These are phyloP conservation scores for Tinamus guttatus DNA, from an alignment of 2,113 vertebrate species.

Conservation along the genomic window DNA sequence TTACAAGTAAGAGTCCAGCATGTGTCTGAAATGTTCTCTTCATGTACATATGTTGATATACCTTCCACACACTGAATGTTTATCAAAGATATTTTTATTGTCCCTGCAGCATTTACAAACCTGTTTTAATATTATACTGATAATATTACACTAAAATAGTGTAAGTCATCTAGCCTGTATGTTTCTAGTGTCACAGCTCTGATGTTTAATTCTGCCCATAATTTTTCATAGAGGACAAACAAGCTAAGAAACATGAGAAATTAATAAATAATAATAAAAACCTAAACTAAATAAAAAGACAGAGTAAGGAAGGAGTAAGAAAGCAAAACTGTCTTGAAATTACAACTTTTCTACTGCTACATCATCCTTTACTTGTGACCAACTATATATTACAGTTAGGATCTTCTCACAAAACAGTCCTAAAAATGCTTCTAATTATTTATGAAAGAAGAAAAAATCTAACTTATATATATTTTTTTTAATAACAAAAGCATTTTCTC, in stretches of 20 bases:
- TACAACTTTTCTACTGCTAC: background rate
- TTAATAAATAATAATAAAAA: background rate
- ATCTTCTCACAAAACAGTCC: background rate
- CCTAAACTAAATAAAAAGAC: background rate
- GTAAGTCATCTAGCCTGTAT: background rate
- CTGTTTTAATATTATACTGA: background rate
- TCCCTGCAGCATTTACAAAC: background rate
- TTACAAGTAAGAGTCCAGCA: slow-evolving; percentile 63
- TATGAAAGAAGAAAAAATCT: background rate
- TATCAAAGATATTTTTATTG: background rate
- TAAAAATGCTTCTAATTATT: background rate
- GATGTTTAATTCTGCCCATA: background rate
- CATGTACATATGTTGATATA: slow-evolving; percentile 26
- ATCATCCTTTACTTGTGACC: background rate
- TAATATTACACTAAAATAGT: background rate
- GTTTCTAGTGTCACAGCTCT: background rate
- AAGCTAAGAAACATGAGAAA: background rate
- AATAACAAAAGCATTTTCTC: background rate
- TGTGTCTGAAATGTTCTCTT: slow-evolving; percentile 34
- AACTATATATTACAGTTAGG: background rate
- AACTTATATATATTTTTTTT: background rate
- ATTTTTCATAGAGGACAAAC: background rate
- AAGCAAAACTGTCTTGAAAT: background rate
- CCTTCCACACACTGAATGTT: background rate
- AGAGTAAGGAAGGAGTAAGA: background rate